A percentile compares a stretch with the other conserved stretches of the same genome.
These are phyloP conservation scores for Nomada hirtipes DNA, from an alignment of 2,888 invertebrate species.

Conservation along the genomic window DNA sequence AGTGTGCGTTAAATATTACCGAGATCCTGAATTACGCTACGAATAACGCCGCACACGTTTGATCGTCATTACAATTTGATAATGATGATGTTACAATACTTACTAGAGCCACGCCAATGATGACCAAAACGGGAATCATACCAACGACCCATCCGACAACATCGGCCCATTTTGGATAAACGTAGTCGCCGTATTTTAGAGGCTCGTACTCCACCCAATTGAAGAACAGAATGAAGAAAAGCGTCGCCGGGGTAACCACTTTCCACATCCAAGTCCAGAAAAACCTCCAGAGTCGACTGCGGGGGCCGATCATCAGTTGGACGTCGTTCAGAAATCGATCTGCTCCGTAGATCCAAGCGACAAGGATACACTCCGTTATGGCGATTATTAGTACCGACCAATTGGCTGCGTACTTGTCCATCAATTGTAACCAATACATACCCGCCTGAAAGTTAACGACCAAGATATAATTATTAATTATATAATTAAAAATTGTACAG, in stretches of 20 bases:
- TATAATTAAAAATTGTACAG: too few species aligned
- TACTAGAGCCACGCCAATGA: conserved; percentile 84
- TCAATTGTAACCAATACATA: conserved; percentile 92
- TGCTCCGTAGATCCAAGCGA: conserved; percentile 93
- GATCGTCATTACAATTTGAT: background rate
- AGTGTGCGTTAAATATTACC: conserved; percentile 1
- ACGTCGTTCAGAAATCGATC: conserved; percentile 92
- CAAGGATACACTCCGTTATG: conserved; percentile 91
- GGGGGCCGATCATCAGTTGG: conserved; percentile 91
- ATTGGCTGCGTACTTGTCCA: conserved; percentile 92
- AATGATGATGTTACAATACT: conserved; percentile 58
- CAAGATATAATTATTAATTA: too few species aligned
- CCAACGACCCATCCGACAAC: conserved; percentile 91
- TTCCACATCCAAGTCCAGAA: conserved; percentile 93
- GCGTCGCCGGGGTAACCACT: conserved; percentile 90
- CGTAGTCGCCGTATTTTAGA: conserved; percentile 89
- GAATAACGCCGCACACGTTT: background rate
- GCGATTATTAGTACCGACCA: conserved; percentile 91
- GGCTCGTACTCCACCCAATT: conserved; percentile 93
- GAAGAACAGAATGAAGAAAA: conserved; percentile 91
- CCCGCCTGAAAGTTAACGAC: conserved; percentile 86
- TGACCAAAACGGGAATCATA: conserved; percentile 89
- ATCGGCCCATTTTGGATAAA: conserved; percentile 93
- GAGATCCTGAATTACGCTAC: background rate
- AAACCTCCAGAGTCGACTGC: conserved; percentile 87